These are phyloP conservation scores for Pocillopora verrucosa DNA, from an alignment of 64 coral and sea anemone species.

Conservation along the genomic window DNA sequence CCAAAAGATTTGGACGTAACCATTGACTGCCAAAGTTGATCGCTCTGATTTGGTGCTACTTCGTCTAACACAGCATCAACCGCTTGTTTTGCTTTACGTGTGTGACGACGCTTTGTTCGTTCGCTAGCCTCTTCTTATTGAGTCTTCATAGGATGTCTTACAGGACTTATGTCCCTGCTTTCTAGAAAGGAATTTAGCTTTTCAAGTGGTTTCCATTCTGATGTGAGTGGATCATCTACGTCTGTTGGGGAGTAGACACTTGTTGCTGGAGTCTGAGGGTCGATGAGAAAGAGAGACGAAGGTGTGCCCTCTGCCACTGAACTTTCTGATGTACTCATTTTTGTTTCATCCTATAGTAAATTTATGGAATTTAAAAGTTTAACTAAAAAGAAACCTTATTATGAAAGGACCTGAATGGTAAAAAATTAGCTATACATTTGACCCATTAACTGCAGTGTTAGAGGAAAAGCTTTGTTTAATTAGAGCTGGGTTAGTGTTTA, in stretches of 20 bases:
- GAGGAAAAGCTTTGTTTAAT: too few species aligned
- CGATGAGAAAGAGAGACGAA: not conserved
- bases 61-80: slow-evolving; percentile 40
- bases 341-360: not conserved
- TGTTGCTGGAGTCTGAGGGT: slow-evolving; percentile 4
- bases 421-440: not conserved
- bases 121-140: slow-evolving; percentile 15
- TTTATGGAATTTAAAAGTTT: not conserved
- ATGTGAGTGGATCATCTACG: not conserved
- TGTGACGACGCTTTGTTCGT: slow-evolving; percentile 19
- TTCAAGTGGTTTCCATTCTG: slow-evolving; percentile 6
- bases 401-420: not conserved
- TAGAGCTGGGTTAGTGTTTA: not conserved
- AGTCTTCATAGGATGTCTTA: slow-evolving; percentile 23
- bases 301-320: not conserved
- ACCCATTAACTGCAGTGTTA: not conserved
- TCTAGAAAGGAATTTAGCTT: slow-evolving; percentile 33
- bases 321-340: not conserved
- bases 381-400: not conserved
- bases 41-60: slow-evolving; percentile 33
- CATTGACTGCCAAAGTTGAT: slow-evolving; percentile 8
- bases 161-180: slow-evolving; percentile 53
- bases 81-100: slow-evolving; percentile 43
- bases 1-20: too few species aligned
- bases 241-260: not conserved